Evolutionary conservation across 1,140 invertebrate species (phyloP).

Genomic region (Gyrodactylus salaris): DNA sequence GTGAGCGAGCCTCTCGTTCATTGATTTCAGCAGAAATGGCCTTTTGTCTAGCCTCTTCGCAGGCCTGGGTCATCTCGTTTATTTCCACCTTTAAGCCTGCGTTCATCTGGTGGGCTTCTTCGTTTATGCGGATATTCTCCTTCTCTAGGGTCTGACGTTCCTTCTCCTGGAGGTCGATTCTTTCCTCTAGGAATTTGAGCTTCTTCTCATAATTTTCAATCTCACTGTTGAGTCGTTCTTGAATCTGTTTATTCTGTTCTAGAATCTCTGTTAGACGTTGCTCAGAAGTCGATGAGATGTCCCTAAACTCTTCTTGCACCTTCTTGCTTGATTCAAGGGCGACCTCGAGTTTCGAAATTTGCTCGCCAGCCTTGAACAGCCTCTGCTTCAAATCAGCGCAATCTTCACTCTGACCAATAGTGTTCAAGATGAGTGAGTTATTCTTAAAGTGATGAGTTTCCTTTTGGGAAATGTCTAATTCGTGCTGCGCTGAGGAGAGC

Average conservation of each 20-base stretch:
- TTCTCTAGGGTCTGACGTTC: neutral
- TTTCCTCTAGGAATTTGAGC: neutral
- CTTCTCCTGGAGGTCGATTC: neutral
- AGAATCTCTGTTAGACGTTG: neutral
- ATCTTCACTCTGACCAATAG: neutral
- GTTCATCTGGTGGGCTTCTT: neutral
- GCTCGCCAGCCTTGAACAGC: neutral
- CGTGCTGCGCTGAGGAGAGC: neutral
- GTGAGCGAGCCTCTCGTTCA: neutral
- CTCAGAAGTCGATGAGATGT: neutral
- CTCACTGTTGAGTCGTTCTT: neutral
- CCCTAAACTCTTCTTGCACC: neutral
- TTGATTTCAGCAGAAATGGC: neutral
- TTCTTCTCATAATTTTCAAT: neutral
- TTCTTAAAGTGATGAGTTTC: neutral
- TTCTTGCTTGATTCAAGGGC: neutral
- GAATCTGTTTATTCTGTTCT: neutral
- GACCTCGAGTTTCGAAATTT: neutral
- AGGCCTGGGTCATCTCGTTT: neutral
- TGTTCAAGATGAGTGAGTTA: neutral
- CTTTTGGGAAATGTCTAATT: neutral
- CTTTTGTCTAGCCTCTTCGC: neutral
- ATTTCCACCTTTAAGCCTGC: neutral
- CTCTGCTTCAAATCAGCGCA: neutral
- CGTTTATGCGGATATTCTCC: neutral